Percentiles rank a stretch among this genome's conserved stretches.
phyloP scores from a whole-genome alignment of 2,797 vertebrate species.

The Lacerta bilineata region DNA sequence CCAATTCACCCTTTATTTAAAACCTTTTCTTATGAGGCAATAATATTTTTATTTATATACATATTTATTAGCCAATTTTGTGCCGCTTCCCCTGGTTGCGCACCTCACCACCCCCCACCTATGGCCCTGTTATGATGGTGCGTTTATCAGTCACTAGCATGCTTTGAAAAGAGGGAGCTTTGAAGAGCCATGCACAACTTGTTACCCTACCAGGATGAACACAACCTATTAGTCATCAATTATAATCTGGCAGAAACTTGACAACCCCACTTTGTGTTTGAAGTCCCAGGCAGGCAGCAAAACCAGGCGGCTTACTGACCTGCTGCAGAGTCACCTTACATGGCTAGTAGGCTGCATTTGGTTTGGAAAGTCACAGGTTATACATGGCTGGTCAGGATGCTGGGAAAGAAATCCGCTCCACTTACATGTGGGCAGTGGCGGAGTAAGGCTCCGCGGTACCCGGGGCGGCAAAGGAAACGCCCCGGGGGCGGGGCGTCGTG shows the following conservation, averaged over 20 bases:
- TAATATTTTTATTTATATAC: too few relatives aligned
- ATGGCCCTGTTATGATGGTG: too few relatives aligned
- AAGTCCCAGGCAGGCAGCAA: not conserved
- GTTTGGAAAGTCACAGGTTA: not conserved
- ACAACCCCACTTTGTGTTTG: not conserved
- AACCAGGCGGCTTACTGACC: not conserved
- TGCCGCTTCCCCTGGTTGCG: rapidly evolving
- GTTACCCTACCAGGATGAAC: not conserved
- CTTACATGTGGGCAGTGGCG: too few relatives aligned
- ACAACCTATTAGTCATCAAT: not conserved
- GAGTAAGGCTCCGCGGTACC: too few relatives aligned
- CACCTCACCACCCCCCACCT: too few relatives aligned
- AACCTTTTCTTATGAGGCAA: too few relatives aligned
- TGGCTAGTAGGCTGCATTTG: not conserved
- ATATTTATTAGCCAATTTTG: too few relatives aligned
- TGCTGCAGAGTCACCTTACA: not conserved
- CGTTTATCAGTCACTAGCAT: not conserved
- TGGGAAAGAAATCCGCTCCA: too few relatives aligned
- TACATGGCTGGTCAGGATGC: not conserved
- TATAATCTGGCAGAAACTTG: not conserved
- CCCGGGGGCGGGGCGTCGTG: too few relatives aligned
- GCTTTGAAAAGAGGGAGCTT: not conserved
- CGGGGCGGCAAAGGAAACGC: too few relatives aligned
- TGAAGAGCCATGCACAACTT: not conserved
- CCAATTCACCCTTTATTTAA: too few relatives aligned